phyloP scores from a whole-genome alignment of 2,113 vertebrate genomes.

The Pluvianellus socialis region DNA sequence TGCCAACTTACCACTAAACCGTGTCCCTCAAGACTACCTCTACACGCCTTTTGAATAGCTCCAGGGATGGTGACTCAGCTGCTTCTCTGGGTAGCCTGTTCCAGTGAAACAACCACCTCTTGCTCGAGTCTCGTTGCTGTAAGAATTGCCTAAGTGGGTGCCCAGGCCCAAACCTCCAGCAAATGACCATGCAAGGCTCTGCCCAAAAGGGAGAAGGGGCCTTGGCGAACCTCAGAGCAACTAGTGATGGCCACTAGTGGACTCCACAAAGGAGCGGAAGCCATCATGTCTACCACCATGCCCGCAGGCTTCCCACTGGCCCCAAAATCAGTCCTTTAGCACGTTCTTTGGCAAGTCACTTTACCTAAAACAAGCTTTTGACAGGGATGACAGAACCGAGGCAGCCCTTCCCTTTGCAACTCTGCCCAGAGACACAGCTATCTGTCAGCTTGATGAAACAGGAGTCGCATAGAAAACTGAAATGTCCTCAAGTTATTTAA shows the following conservation, averaged over 20 bases:
- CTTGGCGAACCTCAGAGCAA: not conserved
- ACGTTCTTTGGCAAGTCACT: not conserved
- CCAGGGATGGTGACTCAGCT: too few relatives aligned
- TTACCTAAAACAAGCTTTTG: not conserved
- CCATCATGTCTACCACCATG: not conserved
- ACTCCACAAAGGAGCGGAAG: not conserved
- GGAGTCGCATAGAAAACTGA: not conserved
- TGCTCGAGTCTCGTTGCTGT: not conserved
- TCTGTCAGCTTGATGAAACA: not conserved
- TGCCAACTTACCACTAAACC: too few relatives aligned
- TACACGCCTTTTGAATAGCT: too few relatives aligned
- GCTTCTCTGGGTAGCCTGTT: too few relatives aligned
- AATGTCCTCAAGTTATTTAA: not conserved
- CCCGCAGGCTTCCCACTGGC: not conserved
- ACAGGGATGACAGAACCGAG: not conserved
- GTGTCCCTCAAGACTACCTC: too few relatives aligned
- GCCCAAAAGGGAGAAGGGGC: not conserved
- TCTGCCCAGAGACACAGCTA: not conserved
- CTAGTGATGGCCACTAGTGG: not conserved
- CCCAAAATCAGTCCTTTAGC: not conserved
- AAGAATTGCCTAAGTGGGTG: not conserved
- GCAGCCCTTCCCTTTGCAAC: not conserved
- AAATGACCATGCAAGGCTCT: rapidly evolving
- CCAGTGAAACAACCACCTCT: not conserved
- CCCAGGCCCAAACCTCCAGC: not conserved